Evolutionary conservation across 2,797 vertebrate species (phyloP), one percentile per base, ranked within the genome.

Genomic region (Melanotaenia boesemani): DNA sequence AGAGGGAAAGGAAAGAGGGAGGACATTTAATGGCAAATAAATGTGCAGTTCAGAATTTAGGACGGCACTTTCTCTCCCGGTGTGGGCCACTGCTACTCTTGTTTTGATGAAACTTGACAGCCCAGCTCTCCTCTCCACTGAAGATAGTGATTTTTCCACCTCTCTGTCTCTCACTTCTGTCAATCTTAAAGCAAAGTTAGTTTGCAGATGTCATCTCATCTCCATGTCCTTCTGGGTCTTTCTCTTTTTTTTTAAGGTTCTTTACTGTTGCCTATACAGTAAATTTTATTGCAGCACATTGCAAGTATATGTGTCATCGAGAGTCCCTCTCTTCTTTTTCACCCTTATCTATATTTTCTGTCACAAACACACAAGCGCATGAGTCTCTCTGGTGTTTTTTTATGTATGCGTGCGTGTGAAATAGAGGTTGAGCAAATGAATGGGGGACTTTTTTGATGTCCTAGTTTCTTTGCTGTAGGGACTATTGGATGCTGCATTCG

Each of bases 331-430:
- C n/a, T 34, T 24, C 2, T 56, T 36, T 61, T 54, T 46, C 16
- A 1, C 57, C 30, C 67, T 22, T 2, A 7, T 61, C 44, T 63
- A 22, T 54, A 72, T 20, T 70, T 20, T 55, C 61, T 60, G 52
- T 36, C 69, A 67, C 64, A 36, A 59, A 77, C 24, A 52, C 56
- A 73, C 4, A 61, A 32, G 36, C 58, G 72, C 18, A 57, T 15
- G 46, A 26, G 65, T 79, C 77, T 90, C 79, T 89, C 81, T 80
- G 41, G 65, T 63, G 15, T 76, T n/a, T 80, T 82, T 60, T 81
- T 60, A 15, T 41, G 12, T 41, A 2, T 87, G 76, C 69, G 75
- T 83, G 67, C 85, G 4, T 76, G 62, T 79, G 78, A 75, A 44
- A 44, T 12, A 50, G 76, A 82, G 69, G 63, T 74, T 88, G 77